phyloP scores from a whole-genome alignment of 2,113 vertebrate genomes.

The Scartelaos histophorus region DNA sequence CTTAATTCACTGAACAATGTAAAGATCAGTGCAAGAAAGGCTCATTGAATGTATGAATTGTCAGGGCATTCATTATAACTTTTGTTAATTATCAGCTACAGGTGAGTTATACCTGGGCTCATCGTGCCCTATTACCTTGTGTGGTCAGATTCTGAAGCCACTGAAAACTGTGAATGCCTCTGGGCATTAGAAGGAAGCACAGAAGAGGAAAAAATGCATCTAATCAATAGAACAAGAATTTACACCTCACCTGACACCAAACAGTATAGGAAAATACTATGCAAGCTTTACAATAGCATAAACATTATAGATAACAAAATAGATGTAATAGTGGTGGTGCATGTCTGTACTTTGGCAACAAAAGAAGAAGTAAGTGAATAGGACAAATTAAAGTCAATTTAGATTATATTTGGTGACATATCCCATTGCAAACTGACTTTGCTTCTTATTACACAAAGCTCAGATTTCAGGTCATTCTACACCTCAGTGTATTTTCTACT shows the following conservation, averaged over 20 bases:
- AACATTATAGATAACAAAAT: neutral
- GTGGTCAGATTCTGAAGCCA: too few species aligned
- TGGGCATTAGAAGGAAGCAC: neutral
- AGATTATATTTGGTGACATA: neutral
- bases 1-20: too few species aligned
- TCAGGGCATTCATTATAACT: neutral
- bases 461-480: conserved; percentile 19
- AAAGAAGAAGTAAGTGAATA: neutral
- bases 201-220: too few species aligned
- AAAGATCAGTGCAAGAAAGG: too few species aligned
- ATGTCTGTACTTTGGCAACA: neutral
- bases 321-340: neutral
- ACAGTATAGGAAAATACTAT: too few species aligned
- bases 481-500: conserved; percentile 9
- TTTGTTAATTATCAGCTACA: neutral
- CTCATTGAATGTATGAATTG: too few species aligned
- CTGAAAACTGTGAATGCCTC: neutral
- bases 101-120: neutral
- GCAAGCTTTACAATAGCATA: too few species aligned
- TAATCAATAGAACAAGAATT: too few species aligned
- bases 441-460: conserved; percentile 25
- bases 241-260: too few species aligned
- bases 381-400: neutral
- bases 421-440: conserved; percentile 1
- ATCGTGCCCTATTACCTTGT: neutral